Base-by-base conservation (phyloP, 2,888 invertebrate species). In the Plebejus melissa region DNA sequence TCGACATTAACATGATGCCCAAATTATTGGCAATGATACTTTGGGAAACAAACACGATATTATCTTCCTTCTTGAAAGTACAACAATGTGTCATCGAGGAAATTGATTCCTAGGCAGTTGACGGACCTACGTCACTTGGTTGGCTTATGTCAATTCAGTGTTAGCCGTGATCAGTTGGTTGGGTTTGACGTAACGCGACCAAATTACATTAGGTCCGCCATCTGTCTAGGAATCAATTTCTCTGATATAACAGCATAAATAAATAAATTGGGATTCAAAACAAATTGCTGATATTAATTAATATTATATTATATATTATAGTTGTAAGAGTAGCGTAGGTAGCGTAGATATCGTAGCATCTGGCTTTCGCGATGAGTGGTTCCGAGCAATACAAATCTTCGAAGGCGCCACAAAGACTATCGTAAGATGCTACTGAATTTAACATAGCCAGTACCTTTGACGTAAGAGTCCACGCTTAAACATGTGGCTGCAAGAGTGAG, bases 371-470 rank as follows among this genome's bases (percentile, higher is more conserved):
- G 65, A 32, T 65, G 13, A 1, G 16, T 36, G 65, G 65, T 32
- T 9, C 11, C 32, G 13, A 65, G 32, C 2, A 9, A 9, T 22
- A 58, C 58, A 22, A 58, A 58, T 22, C 58, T 58, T 32, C 32
- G 32, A 65, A 3, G 65, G 65, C 65, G 65, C 65, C 65, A 65
- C 36, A 1, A 65, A 65, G 65, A 65, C 65, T 65, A 65, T 65
- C 65, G 65, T 65, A 65, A 65, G 65, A 65, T 65, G 65, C 65
- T 65, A 32, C 32, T 32, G 16, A 65, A 36, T 65, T 65, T 65
- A 36, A 65, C 13, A 65, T 36, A 65, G 16, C 5, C 65, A 65
- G 32, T 36, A 65, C 60, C 22, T 28, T 3, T 65, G 60, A 32
- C 28, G 32, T 36, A 65, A 16, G 4, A 36, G 65, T 32, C 65